These are phyloP conservation scores for Saxidomus purpurata DNA, from an alignment of 1,140 invertebrate species.

Conservation along the genomic window DNA sequence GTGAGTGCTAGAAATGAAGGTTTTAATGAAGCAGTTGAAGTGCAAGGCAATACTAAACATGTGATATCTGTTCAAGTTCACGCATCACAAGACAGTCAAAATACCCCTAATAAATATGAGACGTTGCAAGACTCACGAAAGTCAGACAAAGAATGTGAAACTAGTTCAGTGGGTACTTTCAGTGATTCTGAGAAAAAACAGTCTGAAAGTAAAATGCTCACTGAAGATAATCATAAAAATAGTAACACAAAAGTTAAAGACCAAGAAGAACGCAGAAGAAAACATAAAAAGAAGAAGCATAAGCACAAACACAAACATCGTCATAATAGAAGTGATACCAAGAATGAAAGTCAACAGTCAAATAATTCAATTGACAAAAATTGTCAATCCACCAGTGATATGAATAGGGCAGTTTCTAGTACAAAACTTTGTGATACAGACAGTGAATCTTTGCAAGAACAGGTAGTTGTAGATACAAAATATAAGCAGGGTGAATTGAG, in stretches of 20 bases:
- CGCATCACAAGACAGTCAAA: not conserved
- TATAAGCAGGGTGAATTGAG: too few species aligned
- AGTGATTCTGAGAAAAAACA: not conserved
- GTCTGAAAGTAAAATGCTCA: not conserved
- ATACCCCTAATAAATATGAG: not conserved
- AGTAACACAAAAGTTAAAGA: too few species aligned
- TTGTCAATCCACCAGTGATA: too few species aligned
- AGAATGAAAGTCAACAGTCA: too few species aligned
- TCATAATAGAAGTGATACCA: too few species aligned
- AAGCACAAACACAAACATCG: constrained; percentile 43
- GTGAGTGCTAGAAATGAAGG: not conserved
- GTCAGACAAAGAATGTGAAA: not conserved
- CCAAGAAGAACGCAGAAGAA: not conserved
- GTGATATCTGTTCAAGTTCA: not conserved
- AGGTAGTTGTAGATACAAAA: too few species aligned
- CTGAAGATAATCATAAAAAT: not conserved
- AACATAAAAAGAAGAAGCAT: constrained; percentile 43
- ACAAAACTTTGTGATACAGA: too few species aligned
- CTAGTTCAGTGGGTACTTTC: not conserved
- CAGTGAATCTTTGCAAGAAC: too few species aligned
- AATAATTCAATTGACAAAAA: too few species aligned
- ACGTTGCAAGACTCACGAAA: not conserved
- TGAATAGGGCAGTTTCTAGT: too few species aligned
- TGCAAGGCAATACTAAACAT: not conserved
- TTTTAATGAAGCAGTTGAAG: not conserved